These are phyloP conservation scores for Leptobrachium leishanense DNA, from an alignment of 2,113 vertebrate genomes.

Conservation along the genomic window DNA sequence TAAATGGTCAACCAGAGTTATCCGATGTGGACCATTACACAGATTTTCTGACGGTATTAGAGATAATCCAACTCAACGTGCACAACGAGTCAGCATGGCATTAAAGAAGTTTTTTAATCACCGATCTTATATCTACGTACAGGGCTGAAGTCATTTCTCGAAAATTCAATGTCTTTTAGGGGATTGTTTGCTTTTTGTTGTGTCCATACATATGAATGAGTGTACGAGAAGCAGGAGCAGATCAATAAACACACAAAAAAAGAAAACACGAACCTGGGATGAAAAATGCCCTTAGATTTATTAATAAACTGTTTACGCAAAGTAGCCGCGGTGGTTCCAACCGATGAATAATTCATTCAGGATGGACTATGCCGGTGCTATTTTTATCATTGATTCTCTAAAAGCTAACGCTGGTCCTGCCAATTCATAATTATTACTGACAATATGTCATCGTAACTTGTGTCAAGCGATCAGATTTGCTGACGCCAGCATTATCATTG, in stretches of 20 bases:
- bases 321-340: not conserved
- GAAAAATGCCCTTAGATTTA: not conserved
- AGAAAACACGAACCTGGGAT: not conserved
- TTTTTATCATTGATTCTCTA: constrained; percentile 1
- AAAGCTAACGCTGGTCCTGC: not conserved
- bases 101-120: too few species aligned
- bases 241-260: not conserved
- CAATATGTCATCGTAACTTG: not conserved
- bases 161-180: too few species aligned
- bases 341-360: constrained; percentile 1
- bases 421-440: constrained; percentile 16
- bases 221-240: not conserved
- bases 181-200: too few species aligned
- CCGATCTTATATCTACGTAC: too few species aligned
- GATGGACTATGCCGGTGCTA: not conserved
- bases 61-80: too few species aligned
- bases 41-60: too few species aligned
- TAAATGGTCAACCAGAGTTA: too few species aligned
- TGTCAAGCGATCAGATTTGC: not conserved
- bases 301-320: constrained; percentile 12
- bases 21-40: too few species aligned
- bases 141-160: too few species aligned
- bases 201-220: too few species aligned
- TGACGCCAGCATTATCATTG: not conserved
- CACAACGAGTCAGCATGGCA: too few species aligned